Evolutionary conservation across 1,140 invertebrate genomes (phyloP).

Genomic region (Meteorus sp.): DNA sequence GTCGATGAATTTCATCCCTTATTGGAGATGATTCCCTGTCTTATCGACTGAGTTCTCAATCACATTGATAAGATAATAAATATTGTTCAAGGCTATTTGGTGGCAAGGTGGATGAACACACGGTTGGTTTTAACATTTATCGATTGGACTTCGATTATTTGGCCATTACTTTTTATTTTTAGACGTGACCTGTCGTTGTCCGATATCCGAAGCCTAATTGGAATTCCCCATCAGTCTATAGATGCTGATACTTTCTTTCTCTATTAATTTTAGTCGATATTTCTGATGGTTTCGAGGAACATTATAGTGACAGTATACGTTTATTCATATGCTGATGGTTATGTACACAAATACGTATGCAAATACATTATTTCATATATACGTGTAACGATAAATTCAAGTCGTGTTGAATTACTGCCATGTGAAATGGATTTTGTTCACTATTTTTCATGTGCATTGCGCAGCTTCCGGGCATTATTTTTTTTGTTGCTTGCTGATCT

Average conservation of each 20-base stretch:
- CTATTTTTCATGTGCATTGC: constrained; percentile 3
- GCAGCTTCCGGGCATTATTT: background rate
- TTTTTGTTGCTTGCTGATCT: background rate
- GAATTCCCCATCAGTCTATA: constrained; percentile 27
- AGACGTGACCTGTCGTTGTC: constrained; percentile 35
- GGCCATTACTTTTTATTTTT: constrained; percentile 45
- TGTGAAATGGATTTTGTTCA: background rate
- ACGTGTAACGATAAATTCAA: background rate
- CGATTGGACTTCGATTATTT: constrained; percentile 48
- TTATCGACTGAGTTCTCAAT: too few relatives aligned
- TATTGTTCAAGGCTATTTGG: background rate
- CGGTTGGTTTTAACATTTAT: constrained; percentile 32
- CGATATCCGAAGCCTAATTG: constrained; percentile 38
- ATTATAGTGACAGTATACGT: too few relatives aligned
- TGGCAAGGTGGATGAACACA: background rate
- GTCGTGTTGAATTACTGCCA: background rate
- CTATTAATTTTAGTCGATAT: too few relatives aligned
- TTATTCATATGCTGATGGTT: too few relatives aligned
- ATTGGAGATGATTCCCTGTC: too few relatives aligned
- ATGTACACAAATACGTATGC: too few relatives aligned
- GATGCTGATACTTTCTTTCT: too few relatives aligned
- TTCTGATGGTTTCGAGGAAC: too few relatives aligned
- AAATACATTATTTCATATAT: too few relatives aligned
- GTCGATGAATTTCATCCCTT: too few relatives aligned
- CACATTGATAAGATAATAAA: background rate